Percentiles rank a stretch among this genome's conserved stretches.
These are phyloP conservation scores for Tholera decimalis DNA, from an alignment of 2,888 invertebrate genomes.

Conservation along the genomic window DNA sequence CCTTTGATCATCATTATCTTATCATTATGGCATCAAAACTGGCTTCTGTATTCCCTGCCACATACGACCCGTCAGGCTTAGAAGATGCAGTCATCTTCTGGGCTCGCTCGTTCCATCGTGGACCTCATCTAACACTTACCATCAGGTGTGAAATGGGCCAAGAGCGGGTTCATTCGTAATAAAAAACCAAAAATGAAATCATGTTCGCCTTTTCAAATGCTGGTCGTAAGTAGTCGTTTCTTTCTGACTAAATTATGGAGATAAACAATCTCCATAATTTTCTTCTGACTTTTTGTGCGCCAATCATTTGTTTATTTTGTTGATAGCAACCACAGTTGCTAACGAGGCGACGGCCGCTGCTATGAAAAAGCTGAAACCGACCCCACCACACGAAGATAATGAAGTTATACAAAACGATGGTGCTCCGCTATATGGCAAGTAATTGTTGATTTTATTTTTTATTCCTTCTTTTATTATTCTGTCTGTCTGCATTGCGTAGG, in stretches of 20 bases:
- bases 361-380: slow-evolving; percentile 80
- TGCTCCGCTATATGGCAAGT: slow-evolving; percentile 71
- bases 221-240: not conserved
- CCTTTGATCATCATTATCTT: no score
- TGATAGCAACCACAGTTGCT: slow-evolving; percentile 56
- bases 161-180: no score
- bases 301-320: not conserved
- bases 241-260: not conserved
- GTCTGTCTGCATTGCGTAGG: slow-evolving; percentile 6
- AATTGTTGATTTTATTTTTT: slow-evolving; percentile 20
- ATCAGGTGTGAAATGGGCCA: no score
- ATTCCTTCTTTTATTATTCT: not conserved
- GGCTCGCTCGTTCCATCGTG: no score
- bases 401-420: slow-evolving; percentile 85
- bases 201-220: no score
- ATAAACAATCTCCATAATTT: no score
- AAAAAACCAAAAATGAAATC: no score
- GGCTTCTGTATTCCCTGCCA: no score
- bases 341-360: slow-evolving; percentile 40
- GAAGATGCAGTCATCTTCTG: no score
- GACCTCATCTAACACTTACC: no score
- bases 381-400: slow-evolving; percentile 78
- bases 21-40: no score
- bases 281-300: not conserved
- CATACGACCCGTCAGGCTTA: no score